Percentiles rank a stretch among this genome's conserved stretches.
Evolutionary conservation across 2,888 invertebrate genomes (phyloP).

Genomic region (Busseola fusca): DNA sequence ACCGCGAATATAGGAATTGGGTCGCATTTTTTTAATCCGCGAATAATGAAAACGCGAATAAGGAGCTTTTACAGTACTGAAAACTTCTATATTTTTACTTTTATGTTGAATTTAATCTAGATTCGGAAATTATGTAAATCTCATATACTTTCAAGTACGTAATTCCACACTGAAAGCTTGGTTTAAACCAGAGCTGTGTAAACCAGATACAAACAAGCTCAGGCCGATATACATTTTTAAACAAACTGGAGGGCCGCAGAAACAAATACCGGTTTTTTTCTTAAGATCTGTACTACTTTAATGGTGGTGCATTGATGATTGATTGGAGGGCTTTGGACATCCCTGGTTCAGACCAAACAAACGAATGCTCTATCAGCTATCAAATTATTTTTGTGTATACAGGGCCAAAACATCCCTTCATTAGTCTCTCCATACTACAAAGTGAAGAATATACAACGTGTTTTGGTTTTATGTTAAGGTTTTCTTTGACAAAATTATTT

Average conservation of each 20-base stretch:
- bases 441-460: neutral
- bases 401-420: too few species aligned
- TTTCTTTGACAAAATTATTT: neutral
- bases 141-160: conserved; percentile 25
- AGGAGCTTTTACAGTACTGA: too few species aligned
- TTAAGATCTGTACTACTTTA: neutral
- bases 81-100: neutral
- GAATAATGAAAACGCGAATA: too few species aligned
- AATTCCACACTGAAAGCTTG: neutral
- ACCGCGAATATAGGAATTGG: too few species aligned
- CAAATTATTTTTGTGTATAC: neutral
- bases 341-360: neutral
- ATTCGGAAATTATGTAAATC: conserved; percentile 10
- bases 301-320: neutral
- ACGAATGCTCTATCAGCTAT: neutral
- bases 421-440: neutral
- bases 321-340: neutral
- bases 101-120: conserved; percentile 8
- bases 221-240: neutral
- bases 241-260: neutral
- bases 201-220: neutral
- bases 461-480: neutral
- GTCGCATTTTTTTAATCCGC: too few species aligned
- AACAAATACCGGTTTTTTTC: neutral
- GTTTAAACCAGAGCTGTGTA: neutral